A percentile compares a stretch with the other conserved stretches of the same genome.
Conservation (phyloP, 2,797 vertebrate species). For the Zalophus californianus region DNA sequence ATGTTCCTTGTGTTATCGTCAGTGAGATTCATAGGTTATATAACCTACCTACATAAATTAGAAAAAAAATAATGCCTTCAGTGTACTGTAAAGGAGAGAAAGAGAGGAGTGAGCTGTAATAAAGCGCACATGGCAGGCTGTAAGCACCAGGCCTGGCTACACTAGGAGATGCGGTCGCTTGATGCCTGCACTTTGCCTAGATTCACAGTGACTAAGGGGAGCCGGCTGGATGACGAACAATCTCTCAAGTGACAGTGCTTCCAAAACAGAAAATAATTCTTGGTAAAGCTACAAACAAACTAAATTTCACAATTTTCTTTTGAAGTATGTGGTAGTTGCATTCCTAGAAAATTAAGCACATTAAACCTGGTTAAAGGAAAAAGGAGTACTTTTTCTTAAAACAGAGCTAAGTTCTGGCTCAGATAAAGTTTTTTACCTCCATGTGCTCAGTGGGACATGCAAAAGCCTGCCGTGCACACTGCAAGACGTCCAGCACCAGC, state of each 20-base stretch:
- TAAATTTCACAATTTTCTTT: neutral
- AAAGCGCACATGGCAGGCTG: fast-evolving
- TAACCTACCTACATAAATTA: neutral
- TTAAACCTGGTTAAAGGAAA: neutral
- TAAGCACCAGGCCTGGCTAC: neutral
- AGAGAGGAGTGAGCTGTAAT: neutral
- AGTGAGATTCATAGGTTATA: neutral
- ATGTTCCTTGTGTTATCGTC: neutral
- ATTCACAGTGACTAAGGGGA: too few relatives aligned
- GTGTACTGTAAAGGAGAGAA: neutral
- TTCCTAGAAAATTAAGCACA: neutral
- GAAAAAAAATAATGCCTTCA: neutral
- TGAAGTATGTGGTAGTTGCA: neutral
- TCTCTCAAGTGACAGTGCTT: neutral
- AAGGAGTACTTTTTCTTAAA: neutral
- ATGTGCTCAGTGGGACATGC: neutral
- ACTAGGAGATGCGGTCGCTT: fast-evolving
- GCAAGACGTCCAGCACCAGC: fast-evolving
- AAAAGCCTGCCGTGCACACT: too few relatives aligned
- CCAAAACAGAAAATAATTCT: neutral
- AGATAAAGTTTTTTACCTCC: neutral
- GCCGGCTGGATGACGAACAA: neutral
- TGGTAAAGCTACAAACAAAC: neutral
- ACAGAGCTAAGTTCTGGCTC: neutral
- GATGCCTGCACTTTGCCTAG: neutral